A percentile compares a stretch with the other conserved stretches of the same genome.
Conservation (phyloP, 2,797 vertebrate genomes). For the Mus caroli region DNA sequence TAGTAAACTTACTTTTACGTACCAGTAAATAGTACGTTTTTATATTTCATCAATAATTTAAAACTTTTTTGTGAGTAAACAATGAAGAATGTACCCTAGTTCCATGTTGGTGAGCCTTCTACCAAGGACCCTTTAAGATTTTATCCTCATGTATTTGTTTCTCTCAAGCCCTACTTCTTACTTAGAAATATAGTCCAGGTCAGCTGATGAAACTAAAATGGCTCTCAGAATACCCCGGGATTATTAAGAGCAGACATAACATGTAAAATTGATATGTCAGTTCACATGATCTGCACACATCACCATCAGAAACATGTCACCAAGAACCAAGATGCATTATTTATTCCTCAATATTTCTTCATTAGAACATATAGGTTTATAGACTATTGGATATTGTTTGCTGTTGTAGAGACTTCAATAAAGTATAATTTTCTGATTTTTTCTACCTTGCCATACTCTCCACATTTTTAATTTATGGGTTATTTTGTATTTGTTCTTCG, state of each 20-base stretch:
- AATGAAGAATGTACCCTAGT: not conserved
- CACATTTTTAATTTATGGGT: not conserved
- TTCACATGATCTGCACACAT: not conserved
- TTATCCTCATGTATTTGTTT: not conserved
- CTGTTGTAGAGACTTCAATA: not conserved
- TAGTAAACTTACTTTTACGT: too few species aligned
- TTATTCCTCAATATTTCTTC: not conserved
- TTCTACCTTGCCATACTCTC: not conserved
- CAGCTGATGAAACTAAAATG: not conserved
- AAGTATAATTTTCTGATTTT: not conserved
- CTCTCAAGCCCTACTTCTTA: not conserved
- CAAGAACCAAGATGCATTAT: not conserved
- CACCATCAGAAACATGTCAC: not conserved
- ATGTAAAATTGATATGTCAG: not conserved
- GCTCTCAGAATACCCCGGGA: not conserved
- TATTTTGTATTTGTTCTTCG: slow-evolving; percentile 15
- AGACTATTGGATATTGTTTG: not conserved
- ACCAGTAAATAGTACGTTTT: not conserved
- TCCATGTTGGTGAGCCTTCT: not conserved
- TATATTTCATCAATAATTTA: not conserved
- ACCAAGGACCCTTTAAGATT: not conserved
- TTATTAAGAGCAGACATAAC: not conserved
- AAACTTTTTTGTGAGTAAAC: not conserved
- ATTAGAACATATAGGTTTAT: not conserved
- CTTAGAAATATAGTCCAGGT: not conserved